These are phyloP conservation scores for Papilio gigon DNA, from an alignment of 2,888 invertebrate genomes.

Conservation along the genomic window DNA sequence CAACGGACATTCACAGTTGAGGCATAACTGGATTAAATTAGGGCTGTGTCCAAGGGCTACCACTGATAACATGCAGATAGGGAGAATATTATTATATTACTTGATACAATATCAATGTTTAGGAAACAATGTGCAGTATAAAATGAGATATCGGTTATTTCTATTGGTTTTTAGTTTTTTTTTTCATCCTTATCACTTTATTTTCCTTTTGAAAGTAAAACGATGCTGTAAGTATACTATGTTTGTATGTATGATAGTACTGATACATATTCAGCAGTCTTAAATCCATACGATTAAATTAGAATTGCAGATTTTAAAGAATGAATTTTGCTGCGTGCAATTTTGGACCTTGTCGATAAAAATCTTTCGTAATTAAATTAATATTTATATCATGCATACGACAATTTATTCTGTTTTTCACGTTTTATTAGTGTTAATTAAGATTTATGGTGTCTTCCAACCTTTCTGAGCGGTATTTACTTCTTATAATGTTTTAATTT, in stretches of 20 bases:
- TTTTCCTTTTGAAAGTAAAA: too few species aligned
- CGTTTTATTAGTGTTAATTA: slow-evolving; percentile 71
- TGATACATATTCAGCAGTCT: slow-evolving; percentile 15
- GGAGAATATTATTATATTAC: slow-evolving; percentile 1
- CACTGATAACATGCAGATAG: slow-evolving; percentile 20
- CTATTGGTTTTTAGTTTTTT: too few species aligned
- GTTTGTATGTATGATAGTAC: background rate
- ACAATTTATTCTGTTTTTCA: slow-evolving; percentile 73
- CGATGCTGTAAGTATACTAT: background rate
- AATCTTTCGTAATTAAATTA: slow-evolving; percentile 74
- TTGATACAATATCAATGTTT: background rate
- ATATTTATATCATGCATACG: slow-evolving; percentile 71
- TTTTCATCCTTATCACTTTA: too few species aligned
- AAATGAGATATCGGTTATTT: background rate
- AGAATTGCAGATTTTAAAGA: slow-evolving; percentile 53
- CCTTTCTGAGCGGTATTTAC: slow-evolving; percentile 53
- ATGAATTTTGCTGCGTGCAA: slow-evolving; percentile 69
- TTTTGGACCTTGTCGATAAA: slow-evolving; percentile 66
- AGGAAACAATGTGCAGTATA: background rate
- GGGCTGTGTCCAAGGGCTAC: slow-evolving; percentile 3
- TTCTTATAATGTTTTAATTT: slow-evolving; percentile 57
- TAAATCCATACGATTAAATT: slow-evolving; percentile 51
- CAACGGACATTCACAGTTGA: slow-evolving; percentile 44
- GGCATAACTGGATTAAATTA: slow-evolving; percentile 36
- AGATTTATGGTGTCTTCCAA: slow-evolving; percentile 72